A percentile compares a stretch with the other conserved stretches of the same genome.
Evolutionary conservation across 2,888 invertebrate species (phyloP).

Genomic region (Oconnorella tubifera): DNA sequence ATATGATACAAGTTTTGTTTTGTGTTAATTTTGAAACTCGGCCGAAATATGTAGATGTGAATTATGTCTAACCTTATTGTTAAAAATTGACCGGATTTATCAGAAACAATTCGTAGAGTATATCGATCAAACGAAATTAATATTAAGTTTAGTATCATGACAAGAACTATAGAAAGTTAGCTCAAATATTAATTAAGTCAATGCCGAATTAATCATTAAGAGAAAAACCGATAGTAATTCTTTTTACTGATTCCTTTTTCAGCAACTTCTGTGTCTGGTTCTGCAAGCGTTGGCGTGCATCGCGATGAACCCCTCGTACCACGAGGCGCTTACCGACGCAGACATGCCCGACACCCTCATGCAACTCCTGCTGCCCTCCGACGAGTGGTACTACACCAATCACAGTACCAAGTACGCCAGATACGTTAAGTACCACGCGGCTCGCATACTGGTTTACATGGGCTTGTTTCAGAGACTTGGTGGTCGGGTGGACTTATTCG

Average conservation of each 20-base stretch:
- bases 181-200: too few relatives aligned
- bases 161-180: too few relatives aligned
- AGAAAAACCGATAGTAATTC: too few relatives aligned
- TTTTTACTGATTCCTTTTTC: conserved; percentile 39
- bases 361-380: conserved; percentile 65
- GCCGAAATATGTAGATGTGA: too few relatives aligned
- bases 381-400: conserved; percentile 69
- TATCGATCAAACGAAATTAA: too few relatives aligned
- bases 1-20: too few relatives aligned
- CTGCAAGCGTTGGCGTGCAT: conserved; percentile 64
- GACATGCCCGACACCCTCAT: conserved; percentile 65
- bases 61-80: too few relatives aligned
- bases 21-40: too few relatives aligned
- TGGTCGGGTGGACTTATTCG: conserved; percentile 63
- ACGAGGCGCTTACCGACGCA: conserved; percentile 61
- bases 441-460: conserved; percentile 64
- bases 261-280: conserved; percentile 66
- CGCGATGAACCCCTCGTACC: conserved; percentile 62
- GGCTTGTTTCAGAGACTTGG: conserved; percentile 65
- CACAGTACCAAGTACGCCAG: conserved; percentile 65
- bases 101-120: too few relatives aligned
- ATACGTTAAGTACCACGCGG: conserved; percentile 67
- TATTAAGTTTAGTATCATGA: too few relatives aligned
- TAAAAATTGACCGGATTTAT: too few relatives aligned
- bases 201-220: too few relatives aligned